A percentile compares a stretch with the other conserved stretches of the same genome.
phyloP scores from a whole-genome alignment of 1,140 invertebrate genomes.

The Nylanderia fulva region DNA sequence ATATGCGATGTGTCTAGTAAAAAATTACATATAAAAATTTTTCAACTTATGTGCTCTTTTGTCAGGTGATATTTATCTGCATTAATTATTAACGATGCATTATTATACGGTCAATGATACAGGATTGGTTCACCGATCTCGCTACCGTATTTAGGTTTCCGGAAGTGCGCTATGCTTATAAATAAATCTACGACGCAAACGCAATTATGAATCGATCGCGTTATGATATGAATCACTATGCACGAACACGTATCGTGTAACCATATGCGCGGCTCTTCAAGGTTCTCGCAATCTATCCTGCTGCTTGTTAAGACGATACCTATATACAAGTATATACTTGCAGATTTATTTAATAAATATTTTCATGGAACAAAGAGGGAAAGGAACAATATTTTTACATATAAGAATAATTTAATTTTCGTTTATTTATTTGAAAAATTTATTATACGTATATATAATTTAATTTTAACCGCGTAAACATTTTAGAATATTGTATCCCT shows the following conservation, averaged over 20 bases:
- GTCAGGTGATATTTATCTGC: background rate
- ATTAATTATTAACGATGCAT: background rate
- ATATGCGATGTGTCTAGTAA: too few species aligned
- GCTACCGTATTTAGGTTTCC: conserved; percentile 63
- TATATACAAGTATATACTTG: background rate
- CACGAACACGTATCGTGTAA: conserved; percentile 73
- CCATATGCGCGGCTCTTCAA: conserved; percentile 73
- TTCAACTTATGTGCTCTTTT: background rate
- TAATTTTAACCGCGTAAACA: too few species aligned
- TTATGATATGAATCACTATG: conserved; percentile 79
- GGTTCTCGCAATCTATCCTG: conserved; percentile 54
- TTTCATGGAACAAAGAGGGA: too few species aligned
- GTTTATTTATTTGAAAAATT: too few species aligned
- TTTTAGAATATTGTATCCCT: too few species aligned
- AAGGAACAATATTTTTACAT: too few species aligned
- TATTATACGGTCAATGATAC: conserved; percentile 32
- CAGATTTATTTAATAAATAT: too few species aligned
- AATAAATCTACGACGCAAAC: conserved; percentile 56
- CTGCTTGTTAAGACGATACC: background rate
- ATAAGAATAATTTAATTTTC: too few species aligned
- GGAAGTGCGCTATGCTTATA: conserved; percentile 50
- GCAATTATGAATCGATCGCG: conserved; percentile 72
- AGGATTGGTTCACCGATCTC: background rate
- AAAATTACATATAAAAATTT: background rate
- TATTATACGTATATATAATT: too few species aligned